phyloP scores from a whole-genome alignment of 2,888 invertebrate genomes.

The Melanargia galathea region DNA sequence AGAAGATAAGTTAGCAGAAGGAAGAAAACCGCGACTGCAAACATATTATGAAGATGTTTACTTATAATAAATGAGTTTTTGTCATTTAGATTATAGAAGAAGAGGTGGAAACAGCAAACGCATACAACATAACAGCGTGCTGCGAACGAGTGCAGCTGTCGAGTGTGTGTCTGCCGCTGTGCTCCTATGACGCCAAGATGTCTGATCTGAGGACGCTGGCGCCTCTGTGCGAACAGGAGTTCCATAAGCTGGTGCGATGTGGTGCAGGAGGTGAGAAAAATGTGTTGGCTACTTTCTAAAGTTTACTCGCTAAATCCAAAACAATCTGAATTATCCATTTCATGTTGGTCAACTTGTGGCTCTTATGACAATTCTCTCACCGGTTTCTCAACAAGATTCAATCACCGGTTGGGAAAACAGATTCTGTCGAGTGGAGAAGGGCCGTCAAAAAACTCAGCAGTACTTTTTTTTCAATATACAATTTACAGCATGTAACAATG shows the following conservation, averaged over 20 bases:
- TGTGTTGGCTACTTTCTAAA: background rate
- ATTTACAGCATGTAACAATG: too few relatives aligned
- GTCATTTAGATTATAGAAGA: conserved; percentile 80
- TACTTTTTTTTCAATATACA: too few relatives aligned
- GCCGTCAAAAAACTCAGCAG: too few relatives aligned
- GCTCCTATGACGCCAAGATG: conserved; percentile 92
- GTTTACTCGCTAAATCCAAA: too few relatives aligned
- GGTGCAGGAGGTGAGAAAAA: conserved; percentile 79
- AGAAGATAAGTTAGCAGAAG: too few relatives aligned
- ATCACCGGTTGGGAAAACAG: too few relatives aligned
- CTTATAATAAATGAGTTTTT: background rate
- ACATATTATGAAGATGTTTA: too few relatives aligned
- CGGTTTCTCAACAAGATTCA: too few relatives aligned
- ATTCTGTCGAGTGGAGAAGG: too few relatives aligned
- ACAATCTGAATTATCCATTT: too few relatives aligned
- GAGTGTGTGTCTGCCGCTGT: conserved; percentile 88
- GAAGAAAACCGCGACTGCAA: too few relatives aligned
- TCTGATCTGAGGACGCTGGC: conserved; percentile 88
- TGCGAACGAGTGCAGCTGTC: conserved; percentile 87
- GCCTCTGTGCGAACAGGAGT: conserved; percentile 88
- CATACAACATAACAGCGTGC: conserved; percentile 91
- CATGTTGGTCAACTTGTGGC: background rate
- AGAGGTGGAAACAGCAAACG: conserved; percentile 80
- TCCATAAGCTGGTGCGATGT: conserved; percentile 86
- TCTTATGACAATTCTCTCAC: too few relatives aligned